Evolutionary conservation across 2,888 invertebrate species (phyloP), one percentile per base, ranked within the genome.

Genomic region (Gasteruption jaculator): DNA sequence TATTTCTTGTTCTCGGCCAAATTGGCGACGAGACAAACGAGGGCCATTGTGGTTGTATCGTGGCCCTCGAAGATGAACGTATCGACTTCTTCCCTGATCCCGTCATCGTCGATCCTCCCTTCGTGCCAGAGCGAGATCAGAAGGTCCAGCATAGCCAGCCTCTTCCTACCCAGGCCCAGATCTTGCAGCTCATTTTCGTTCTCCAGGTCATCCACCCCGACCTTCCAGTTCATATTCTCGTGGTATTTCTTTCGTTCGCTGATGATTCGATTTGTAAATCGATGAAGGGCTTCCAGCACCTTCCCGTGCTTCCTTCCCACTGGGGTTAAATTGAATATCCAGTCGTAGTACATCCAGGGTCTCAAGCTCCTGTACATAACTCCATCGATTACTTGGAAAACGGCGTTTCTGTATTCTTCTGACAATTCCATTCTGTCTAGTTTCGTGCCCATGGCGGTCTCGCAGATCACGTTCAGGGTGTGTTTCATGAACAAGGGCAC

Each of bases 381-480:
- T n/a, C 45, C 4, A 2, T 35, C 3, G 4, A 50, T 50, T 44
- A 56, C 50, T 4, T 43, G 30, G 2, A 41, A 29, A n/a, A 56
- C 43, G 1, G 56, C 50, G 7, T 44, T 16, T 2, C 50, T 48
- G 38, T 57, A 57, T 5, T 48, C 46, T 6, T 37, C 12, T 19
- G 51, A 48, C 22, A 41, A 39, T 0, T 24, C 44, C 7, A 30
- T 39, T 1, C 41, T 45, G 5, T 41, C 21, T n/a, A 56, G 33
- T 0, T 49, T 41, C 0, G 41, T 51, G 4, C 57, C 57, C 54
- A 58, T 57, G 2, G 57, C 50, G 2, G 76, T 75, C 50, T 79
- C 84, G 59, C 83, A 83, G 46, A 86, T 80, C 20, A 80, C 76
- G 58, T 82, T 80, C 1, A 86, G 73, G 1, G 84, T 76, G 54